Base-by-base conservation (phyloP, 2,113 vertebrate species). In the Zapus hudsonius region DNA sequence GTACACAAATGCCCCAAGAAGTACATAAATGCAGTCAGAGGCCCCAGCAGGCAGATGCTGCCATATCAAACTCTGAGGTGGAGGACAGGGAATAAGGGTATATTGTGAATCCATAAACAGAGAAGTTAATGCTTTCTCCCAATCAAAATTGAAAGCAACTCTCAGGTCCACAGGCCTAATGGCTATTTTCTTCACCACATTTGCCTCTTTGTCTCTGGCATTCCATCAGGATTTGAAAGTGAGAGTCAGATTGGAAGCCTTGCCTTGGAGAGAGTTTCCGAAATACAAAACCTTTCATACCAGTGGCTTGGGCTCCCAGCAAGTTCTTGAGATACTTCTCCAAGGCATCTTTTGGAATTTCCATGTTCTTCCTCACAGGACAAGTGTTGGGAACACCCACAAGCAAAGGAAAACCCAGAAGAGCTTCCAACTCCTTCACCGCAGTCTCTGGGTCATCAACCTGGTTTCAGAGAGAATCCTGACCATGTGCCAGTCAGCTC, bases 371-470 rank as follows among this genome's bases (percentile, higher is more conserved):
- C 87, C 97, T 98, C 83, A 98, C 96, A 47, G 97, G 78, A 5
- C 44, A 0, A 19, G 97, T 98, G 5, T 97, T 96, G 23, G 97
- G 97, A 91, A 98, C 72, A 88, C 87, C 96, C 0, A 80, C 90
- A 86, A 7, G 87, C 94, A 99, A 89, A 2, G 98, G 94, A 93
- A 98, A 98, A 33, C 98, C 97, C 96, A 99, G 95, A 15, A 63
- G 92, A 15, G 69, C 40, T 96, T 98, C 98, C 93, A 99, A 92
- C 59, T 98, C 98, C 89, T 97, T 95, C 72, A 99, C n/a, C 4
- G 98, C 98, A 66, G n/a, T 90, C 82, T 87, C 95, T 31, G 96
- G 96, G 61, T 98, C 97, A 61, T 83, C 5, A 0, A 99, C 98
- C 99, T 99, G 90, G 90, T 96, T 94, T 67, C 12, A 88, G 72